Evolutionary conservation across 1,140 invertebrate genomes (phyloP).

Genomic region (Cyclina sinensis): DNA sequence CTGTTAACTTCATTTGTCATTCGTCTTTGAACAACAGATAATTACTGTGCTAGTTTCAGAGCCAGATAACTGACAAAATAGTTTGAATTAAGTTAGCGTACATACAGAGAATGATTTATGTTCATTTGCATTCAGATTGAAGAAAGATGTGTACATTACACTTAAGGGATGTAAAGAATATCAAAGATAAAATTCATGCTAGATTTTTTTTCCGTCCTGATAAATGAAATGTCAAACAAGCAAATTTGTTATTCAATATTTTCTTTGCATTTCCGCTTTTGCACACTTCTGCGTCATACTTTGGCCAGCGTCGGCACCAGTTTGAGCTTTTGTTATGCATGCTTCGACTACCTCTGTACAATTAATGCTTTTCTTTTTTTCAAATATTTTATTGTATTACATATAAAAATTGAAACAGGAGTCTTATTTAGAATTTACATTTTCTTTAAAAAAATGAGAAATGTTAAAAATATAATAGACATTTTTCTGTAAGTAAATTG

Average conservation of each 20-base stretch:
- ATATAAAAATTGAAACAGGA: too few species aligned
- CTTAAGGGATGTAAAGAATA: background rate
- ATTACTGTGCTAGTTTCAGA: conserved; percentile 23
- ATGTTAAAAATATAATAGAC: too few species aligned
- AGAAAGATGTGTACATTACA: background rate
- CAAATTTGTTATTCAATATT: background rate
- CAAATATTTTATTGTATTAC: too few species aligned
- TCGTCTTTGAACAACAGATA: background rate
- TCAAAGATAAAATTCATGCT: background rate
- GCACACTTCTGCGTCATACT: background rate
- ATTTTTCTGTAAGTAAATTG: too few species aligned
- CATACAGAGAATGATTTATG: conserved; percentile 10
- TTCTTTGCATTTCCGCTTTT: background rate
- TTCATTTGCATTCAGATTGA: conserved; percentile 8
- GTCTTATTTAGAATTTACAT: too few species aligned
- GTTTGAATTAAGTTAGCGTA: background rate
- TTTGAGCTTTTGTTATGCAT: background rate
- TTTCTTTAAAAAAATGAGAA: too few species aligned
- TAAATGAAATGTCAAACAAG: background rate
- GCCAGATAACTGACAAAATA: too few species aligned
- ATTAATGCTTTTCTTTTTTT: too few species aligned
- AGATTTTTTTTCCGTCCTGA: background rate
- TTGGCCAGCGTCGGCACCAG: background rate
- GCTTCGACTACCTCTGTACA: background rate
- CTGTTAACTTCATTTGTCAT: conserved; percentile 26